Conservation (phyloP, 2,797 vertebrate species). For the Myiothlypis coronata region DNA sequence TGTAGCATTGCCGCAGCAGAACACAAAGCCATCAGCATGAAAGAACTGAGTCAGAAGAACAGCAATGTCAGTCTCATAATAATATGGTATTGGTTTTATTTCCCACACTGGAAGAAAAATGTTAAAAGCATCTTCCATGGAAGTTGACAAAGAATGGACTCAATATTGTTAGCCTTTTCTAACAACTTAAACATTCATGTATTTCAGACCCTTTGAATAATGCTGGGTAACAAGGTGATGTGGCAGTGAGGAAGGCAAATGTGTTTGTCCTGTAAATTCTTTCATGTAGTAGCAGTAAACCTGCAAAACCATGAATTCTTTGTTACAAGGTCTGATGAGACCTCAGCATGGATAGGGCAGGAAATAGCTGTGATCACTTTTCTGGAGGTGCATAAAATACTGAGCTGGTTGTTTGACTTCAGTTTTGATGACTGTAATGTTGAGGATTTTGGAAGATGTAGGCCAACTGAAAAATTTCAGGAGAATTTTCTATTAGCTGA, state of each 20-base stretch:
- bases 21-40: accelerated
- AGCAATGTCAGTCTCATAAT: not conserved
- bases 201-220: not conserved
- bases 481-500: not conserved
- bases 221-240: not conserved
- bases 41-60: not conserved
- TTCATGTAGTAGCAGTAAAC: not conserved
- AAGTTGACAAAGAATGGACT: not conserved
- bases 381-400: not conserved
- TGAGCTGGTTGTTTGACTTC: not conserved
- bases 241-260: not conserved
- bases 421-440: not conserved
- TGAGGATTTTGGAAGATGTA: not conserved
- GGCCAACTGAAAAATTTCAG: not conserved
- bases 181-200: accelerated
- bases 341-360: not conserved
- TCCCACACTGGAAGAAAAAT: not conserved
- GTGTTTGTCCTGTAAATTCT: not conserved
- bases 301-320: not conserved
- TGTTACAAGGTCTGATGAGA: not conserved
- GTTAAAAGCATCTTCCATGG: not conserved
- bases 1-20: not conserved
- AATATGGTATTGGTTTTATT: not conserved
- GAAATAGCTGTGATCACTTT: not conserved
- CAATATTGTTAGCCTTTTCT: not conserved